Base-by-base conservation (phyloP, 1,140 invertebrate genomes). In the Kradibia gibbosae region DNA sequence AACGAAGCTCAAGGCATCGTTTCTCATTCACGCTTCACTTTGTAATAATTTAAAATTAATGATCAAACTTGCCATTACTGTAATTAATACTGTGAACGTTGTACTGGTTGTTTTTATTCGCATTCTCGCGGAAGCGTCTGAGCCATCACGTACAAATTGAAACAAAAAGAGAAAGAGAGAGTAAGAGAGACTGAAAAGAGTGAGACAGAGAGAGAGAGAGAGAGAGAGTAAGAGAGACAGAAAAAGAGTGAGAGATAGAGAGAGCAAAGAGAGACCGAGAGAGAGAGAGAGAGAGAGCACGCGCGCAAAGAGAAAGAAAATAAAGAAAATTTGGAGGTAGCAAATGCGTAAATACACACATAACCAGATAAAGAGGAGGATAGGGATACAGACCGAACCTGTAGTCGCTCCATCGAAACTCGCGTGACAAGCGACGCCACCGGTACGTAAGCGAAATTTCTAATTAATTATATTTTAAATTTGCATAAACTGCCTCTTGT, bases 21-120 rank as follows among this genome's bases (percentile, higher is more conserved):
- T 67, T 86, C 83, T 82, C 80, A 76, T 83, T 86, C 83, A 85
- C 84, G 80, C 84, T 86, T 85, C 85, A 84, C 86, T 86, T 86
- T 88, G 81, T 83, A 85, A 85, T 81, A 82, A 83, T 82, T 87
- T 88, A 87, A 85, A 88, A 89, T 89, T 88, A 89, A 88, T 87
- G 88, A 88, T 86, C 86, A 88, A 84, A 79, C 62, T 80, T 83
- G 83, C 87, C 85, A 89, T 89, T 88, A 88, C 85, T 39, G 83
- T 86, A 86, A 88, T 89, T 88, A 88, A 88, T 88, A 82, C 83
- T 72, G 79, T 42, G 60, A 83, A 86, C 84, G 88, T 87, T 85
- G 85, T 85, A 83, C 84, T 77, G 57, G 55, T 73, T 86, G 84
- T 86, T 86, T n/a, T 86, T 84, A 25, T 71, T 82, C 80, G 70